Conservation (phyloP, 1,140 invertebrate species). For the Bombus pascuorum region DNA sequence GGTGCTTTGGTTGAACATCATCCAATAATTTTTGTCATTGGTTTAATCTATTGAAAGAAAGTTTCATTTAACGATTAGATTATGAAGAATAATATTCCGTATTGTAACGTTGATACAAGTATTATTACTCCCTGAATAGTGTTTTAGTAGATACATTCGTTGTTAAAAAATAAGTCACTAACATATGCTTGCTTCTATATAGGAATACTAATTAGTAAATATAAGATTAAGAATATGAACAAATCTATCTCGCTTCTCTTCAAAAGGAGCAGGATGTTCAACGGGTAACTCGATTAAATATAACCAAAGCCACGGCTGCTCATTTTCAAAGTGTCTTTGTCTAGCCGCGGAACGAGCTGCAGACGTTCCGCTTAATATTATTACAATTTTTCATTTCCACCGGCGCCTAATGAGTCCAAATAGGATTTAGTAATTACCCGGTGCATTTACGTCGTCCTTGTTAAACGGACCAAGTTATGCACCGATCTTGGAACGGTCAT, state of each 20-base stretch:
- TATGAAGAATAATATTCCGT: no score
- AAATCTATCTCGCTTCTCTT: background rate
- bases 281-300: background rate
- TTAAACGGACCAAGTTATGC: background rate
- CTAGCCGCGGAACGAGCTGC: background rate
- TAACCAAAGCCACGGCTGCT: background rate
- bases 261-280: background rate
- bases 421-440: conserved; percentile 36
- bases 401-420: background rate
- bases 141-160: no score
- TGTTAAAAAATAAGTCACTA: no score
- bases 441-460: conserved; percentile 15
- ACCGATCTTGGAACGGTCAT: background rate
- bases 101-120: no score
- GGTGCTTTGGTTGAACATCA: no score
- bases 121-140: no score
- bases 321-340: conserved; percentile 9
- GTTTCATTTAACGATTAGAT: no score
- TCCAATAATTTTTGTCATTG: background rate
- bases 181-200: background rate
- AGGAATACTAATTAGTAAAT: background rate
- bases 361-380: conserved; percentile 5
- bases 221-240: no score
- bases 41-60: background rate
- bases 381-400: conserved; percentile 29